Evolutionary conservation across 2,797 vertebrate genomes (phyloP), one percentile per base, ranked within the genome.

Genomic region (Pachyuromys duprasi): DNA sequence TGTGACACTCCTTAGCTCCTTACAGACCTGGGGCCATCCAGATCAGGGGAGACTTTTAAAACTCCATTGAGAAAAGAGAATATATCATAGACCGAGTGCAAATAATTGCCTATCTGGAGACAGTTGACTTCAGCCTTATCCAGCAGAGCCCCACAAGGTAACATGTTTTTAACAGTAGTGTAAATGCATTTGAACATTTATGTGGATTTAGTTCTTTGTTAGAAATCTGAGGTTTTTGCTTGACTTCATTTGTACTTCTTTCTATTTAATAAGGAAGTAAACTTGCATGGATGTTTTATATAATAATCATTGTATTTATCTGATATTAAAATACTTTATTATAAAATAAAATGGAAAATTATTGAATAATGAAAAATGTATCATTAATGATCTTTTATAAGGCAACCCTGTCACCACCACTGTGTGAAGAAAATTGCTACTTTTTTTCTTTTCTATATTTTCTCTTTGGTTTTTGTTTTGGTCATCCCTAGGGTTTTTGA

Each of bases 131-230:
- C 49, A 49, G 11, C 4, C 49, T 49, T 49, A 49, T 49, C 49
- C 49, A 49, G 49, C 49, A 49, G 49, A 49, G 49, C 49, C 49
- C 49, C 49, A 11, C 74, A 28, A 76, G 49, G 31, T 70, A 31
- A 55, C 24, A 39, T 7, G 13, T 49, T 53, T 75, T 93, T 94
- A 86, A 69, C 12, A 80, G 28, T 8, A 62, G 39, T 70, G 22
- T 67, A 89, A 93, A 69, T 90, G 57, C 57, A 36, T 57, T 83
- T 69, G 62, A 86, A 78, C 65, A 70, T 76, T 80, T 57, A 57
- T 57, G 3, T 86, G 84, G 60, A 91, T 60, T 81, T 76, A 86
- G 12, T 72, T 82, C 53, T 81, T 65, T 78, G 36, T 83, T 45
- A 62, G 80, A 80, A 81, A 13, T 49, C 74, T 75, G 42, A 90